Conservation (phyloP, 2,888 invertebrate genomes). For the Sphaeridia pumilis region DNA sequence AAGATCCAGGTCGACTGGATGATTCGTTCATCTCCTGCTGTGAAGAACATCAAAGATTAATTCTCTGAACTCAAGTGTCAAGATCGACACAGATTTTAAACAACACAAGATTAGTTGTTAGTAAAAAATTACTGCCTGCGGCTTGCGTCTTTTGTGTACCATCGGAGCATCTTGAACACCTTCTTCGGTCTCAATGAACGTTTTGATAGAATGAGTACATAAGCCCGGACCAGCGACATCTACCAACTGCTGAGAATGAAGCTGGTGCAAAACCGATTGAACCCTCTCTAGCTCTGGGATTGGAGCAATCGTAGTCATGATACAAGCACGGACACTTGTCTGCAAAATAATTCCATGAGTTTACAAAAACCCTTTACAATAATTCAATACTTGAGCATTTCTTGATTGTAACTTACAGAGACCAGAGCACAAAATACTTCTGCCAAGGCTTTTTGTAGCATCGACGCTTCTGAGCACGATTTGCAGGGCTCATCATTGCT, state of each 20-base stretch:
- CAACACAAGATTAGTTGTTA: neutral
- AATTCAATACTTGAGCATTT: no score
- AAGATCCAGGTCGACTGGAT: neutral
- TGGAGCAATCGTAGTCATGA: conserved; percentile 42
- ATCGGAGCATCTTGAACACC: conserved; percentile 9
- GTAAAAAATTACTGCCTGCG: conserved; percentile 10
- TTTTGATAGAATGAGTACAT: conserved; percentile 18
- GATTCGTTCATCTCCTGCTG: conserved; percentile 13
- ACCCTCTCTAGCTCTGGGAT: conserved; percentile 45
- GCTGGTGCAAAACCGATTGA: conserved; percentile 42
- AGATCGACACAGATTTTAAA: neutral
- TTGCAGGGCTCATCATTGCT: conserved; percentile 19
- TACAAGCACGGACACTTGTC: conserved; percentile 43
- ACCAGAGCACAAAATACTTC: conserved; percentile 32
- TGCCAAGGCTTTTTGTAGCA: conserved; percentile 24
- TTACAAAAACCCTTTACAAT: no score
- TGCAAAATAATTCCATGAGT: conserved; percentile 38
- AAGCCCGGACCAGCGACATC: conserved; percentile 30
- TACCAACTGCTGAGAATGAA: conserved; percentile 37
- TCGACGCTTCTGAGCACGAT: conserved; percentile 21
- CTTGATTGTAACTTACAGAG: conserved; percentile 14
- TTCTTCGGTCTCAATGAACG: conserved; percentile 15
- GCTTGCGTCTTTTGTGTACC: conserved; percentile 4
- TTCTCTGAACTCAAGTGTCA: neutral
- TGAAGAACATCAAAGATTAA: neutral